phyloP scores from a whole-genome alignment of 1,140 invertebrate species.

The Macrosteles quadrilineatus region DNA sequence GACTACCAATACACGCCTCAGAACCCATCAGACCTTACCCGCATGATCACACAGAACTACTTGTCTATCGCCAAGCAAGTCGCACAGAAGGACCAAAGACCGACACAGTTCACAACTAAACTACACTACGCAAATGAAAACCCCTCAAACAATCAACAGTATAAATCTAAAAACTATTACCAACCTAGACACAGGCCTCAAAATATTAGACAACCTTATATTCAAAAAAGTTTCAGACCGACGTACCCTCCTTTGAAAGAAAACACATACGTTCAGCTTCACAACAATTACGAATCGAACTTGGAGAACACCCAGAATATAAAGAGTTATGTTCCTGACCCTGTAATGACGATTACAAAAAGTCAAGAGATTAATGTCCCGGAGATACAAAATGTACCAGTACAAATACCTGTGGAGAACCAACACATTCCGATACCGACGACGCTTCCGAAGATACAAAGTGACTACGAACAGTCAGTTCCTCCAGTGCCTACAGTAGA shows the following conservation, averaged over 20 bases:
- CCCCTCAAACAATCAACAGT: not conserved
- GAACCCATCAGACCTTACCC: constrained; percentile 32
- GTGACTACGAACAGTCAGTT: constrained; percentile 1
- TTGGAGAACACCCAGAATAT: too few relatives aligned
- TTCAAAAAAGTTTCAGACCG: too few relatives aligned
- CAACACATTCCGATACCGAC: too few relatives aligned
- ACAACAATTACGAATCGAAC: too few relatives aligned
- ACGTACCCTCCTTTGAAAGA: too few relatives aligned
- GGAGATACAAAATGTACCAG: not conserved
- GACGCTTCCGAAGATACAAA: not conserved
- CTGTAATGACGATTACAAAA: not conserved
- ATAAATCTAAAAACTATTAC: not conserved
- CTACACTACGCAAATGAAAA: constrained; percentile 18
- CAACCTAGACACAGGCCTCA: not conserved
- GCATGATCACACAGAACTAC: constrained; percentile 37
- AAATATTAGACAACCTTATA: too few relatives aligned
- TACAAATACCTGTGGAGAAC: too few relatives aligned
- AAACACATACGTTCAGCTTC: too few relatives aligned
- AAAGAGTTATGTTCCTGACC: too few relatives aligned
- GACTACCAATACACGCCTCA: constrained; percentile 39
- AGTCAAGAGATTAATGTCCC: not conserved
- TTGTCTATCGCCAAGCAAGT: constrained; percentile 32
- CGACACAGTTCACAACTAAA: constrained; percentile 42
- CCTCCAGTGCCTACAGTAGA: not conserved
- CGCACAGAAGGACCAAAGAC: constrained; percentile 24